These are phyloP conservation scores for Neelides folsomi DNA, from an alignment of 2,888 invertebrate genomes.

Conservation along the genomic window DNA sequence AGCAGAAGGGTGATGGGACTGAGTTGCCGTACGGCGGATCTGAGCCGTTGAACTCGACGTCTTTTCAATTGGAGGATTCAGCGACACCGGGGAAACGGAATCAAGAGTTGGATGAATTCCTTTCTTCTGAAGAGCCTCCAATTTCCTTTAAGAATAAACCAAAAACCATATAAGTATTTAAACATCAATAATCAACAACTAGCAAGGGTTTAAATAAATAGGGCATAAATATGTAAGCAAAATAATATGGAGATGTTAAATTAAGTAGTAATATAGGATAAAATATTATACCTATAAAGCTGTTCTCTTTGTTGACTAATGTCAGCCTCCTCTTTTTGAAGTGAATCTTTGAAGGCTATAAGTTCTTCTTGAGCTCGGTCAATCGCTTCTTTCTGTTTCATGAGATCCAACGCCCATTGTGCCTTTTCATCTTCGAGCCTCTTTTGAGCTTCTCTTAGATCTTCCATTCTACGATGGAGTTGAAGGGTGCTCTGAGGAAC, in stretches of 20 bases:
- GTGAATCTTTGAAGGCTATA: conserved; percentile 43
- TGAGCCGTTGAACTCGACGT: conserved; percentile 36
- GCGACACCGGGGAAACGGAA: conserved; percentile 36
- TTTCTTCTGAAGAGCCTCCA: conserved; percentile 67
- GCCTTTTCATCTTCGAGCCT: conserved; percentile 31
- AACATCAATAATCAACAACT: no score
- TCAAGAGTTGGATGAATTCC: conserved; percentile 42
- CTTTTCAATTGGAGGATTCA: conserved; percentile 37
- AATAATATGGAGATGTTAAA: neutral
- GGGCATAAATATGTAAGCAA: no score
- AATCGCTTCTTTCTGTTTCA: conserved; percentile 23
- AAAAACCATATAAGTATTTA: no score
- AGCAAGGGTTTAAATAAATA: no score
- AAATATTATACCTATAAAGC: conserved; percentile 48
- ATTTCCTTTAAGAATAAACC: conserved; percentile 43
- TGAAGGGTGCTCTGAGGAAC: conserved; percentile 29
- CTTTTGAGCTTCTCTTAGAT: conserved; percentile 31
- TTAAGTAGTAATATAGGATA: neutral
- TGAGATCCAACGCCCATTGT: conserved; percentile 26
- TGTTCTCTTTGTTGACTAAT: conserved; percentile 83
- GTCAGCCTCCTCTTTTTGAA: conserved; percentile 65
- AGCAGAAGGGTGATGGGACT: conserved; percentile 13
- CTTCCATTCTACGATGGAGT: conserved; percentile 32
- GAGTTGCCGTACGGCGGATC: conserved; percentile 34
- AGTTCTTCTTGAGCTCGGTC: conserved; percentile 24